Conservation (phyloP, 2,797 vertebrate species). For the Emys orbicularis region DNA sequence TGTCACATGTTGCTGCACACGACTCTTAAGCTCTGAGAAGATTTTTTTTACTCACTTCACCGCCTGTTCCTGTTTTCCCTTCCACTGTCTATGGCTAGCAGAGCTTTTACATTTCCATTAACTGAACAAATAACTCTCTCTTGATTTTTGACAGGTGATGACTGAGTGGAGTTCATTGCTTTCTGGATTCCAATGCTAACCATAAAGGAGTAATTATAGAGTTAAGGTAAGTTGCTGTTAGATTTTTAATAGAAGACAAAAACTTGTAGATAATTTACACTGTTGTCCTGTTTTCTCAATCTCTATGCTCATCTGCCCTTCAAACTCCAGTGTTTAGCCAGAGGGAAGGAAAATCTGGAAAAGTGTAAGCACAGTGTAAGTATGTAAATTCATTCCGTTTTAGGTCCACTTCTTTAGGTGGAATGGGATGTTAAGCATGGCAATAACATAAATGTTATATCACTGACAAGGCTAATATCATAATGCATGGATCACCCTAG, state of each 20-base stretch:
- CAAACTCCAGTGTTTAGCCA: background rate
- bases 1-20: background rate
- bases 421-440: background rate
- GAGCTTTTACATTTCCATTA: background rate
- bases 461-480: background rate
- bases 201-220: background rate
- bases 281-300: background rate
- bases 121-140: background rate
- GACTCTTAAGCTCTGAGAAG: background rate
- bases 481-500: background rate
- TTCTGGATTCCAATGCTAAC: background rate
- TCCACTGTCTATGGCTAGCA: background rate
- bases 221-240: background rate
- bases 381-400: background rate
- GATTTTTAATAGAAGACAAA: background rate
- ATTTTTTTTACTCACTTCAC: background rate
- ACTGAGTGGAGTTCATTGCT: background rate
- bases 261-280: background rate
- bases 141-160: background rate
- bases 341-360: background rate
- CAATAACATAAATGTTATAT: background rate
- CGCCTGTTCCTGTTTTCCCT: background rate
- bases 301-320: background rate
- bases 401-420: background rate
- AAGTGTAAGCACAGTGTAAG: background rate